Base-by-base conservation (phyloP, 2,797 vertebrate species). In the Myotis myotis region DNA sequence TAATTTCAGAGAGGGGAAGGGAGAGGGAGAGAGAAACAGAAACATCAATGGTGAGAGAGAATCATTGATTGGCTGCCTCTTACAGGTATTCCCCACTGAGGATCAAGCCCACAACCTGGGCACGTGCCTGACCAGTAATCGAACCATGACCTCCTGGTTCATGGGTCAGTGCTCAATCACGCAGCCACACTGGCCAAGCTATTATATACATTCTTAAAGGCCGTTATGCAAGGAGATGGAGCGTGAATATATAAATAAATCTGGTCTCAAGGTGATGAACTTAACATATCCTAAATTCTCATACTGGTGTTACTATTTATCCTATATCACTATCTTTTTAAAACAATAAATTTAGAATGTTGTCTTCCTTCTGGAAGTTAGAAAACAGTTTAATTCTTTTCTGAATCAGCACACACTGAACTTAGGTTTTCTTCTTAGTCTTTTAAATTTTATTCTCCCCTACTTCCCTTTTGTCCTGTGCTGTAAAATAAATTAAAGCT, bases 401-500 rank as follows among this genome's bases (percentile, higher is more conserved):
- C 70, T 89, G 89, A 92, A 79, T 94, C 36, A 84, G 22, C 47
- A 25, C 79, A 71, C 22, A 41, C 3, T 44, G n/a, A 87, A 57
- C 60, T 78, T 60, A 20, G 64, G 10, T 70, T 76, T 95, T 93
- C 78, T 82, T 89, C 22, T 72, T 81, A 47, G 16, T 36, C 49
- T 93, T 95, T 87, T 33, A 55, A 13, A 51, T 87, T 81, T 80
- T 91, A 30, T 74, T 81, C 23, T 64, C 12, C 60, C 57, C 20
- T 25, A n/a, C 6, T 68, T 33, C 11, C 47, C 30, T 74, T 81
- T 89, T 80, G 33, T 78, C 8, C 5, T 89, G 84, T 93, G 57
- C 71, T 16, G 51, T 38, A 66, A 78, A 91, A 89, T 36, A 85
- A 95, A 91, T 92, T 10, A 81, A 57, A 81, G 60, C 60, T 30